Percentiles rank a stretch among this genome's conserved stretches.
These are phyloP conservation scores for Pygocentrus nattereri DNA, from an alignment of 2,797 vertebrate species.

Conservation along the genomic window DNA sequence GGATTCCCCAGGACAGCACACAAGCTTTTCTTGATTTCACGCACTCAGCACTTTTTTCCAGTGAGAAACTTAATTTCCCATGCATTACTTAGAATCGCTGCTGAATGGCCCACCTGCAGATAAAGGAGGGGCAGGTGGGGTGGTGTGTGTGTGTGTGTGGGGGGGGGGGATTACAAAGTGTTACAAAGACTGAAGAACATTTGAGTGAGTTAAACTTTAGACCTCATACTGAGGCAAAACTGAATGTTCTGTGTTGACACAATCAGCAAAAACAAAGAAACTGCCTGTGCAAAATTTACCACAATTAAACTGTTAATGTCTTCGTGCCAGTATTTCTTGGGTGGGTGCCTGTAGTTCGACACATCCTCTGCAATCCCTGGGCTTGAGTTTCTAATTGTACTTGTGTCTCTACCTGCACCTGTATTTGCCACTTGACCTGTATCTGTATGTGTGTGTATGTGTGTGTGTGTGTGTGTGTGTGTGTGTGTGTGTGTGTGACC, in stretches of 20 bases:
- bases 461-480: background rate
- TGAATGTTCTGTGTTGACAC: background rate
- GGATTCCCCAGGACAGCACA: constrained; percentile 3
- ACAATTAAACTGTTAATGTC: too few species aligned
- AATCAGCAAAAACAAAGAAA: background rate
- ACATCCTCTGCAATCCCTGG: too few species aligned
- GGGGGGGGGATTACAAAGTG: background rate
- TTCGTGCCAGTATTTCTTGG: too few species aligned
- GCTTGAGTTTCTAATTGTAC: background rate
- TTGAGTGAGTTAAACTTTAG: background rate
- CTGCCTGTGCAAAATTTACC: background rate
- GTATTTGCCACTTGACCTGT: background rate
- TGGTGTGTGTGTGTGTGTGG: too few species aligned
- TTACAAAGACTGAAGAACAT: background rate
- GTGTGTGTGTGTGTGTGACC: background rate
- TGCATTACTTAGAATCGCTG: background rate
- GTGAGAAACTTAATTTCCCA: background rate
- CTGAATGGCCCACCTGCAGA: background rate
- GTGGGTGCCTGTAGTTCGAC: too few species aligned
- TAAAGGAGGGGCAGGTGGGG: background rate
- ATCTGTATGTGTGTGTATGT: background rate
- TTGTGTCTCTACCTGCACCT: background rate
- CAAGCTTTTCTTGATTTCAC: background rate
- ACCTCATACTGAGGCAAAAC: background rate
- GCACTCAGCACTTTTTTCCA: background rate